Base-by-base conservation (phyloP, 1,140 invertebrate species). In the Andrena cerasifolii region DNA sequence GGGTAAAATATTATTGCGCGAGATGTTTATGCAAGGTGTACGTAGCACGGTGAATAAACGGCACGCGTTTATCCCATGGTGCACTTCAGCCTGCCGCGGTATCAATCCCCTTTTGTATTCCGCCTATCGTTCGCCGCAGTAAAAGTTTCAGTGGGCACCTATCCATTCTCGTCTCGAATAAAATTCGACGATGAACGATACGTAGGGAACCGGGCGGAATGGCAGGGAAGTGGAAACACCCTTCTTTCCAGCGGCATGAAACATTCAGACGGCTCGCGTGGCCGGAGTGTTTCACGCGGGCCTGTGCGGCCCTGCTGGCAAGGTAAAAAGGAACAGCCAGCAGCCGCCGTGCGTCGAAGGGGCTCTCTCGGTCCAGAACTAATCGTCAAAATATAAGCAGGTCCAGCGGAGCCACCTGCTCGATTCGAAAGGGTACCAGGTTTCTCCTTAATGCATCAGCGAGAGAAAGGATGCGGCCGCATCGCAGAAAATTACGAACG, bases 361-460 rank as follows among this genome's bases (percentile, higher is more conserved):
- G 84, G 76, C 88, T n/a, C n/a, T n/a, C n/a, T 79, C 78, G 83
- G 82, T 84, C 82, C 85, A 83, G 80, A 83, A 82, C 88, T 88
- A 89, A 89, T 88, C 84, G 88, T 89, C 87, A 88, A 89, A 88
- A 88, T 86, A 86, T 75, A 85, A 84, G 74, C 24, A 54, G 59
- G 77, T 36, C 77, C 53, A 28, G 16, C 31, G 77, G 81, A 82
- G 87, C 83, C 87, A 89, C 86, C 87, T 89, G 88, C 87, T 89
- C 82, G 80, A 79, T 88, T 85, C 76, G 87, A 86, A 82, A 83
- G 73, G 87, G 79, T 80, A 71, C 71, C 79, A 47, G 77, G 72
- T 78, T 83, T 77, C 78, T 56, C 43, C 28, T 31, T 59, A 67
- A 81, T 56, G 80, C 45, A 84, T 67, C 45, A 63, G 51, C 40